Evolutionary conservation across 2,113 vertebrate genomes (phyloP).

Genomic region (Albula goreensis): DNA sequence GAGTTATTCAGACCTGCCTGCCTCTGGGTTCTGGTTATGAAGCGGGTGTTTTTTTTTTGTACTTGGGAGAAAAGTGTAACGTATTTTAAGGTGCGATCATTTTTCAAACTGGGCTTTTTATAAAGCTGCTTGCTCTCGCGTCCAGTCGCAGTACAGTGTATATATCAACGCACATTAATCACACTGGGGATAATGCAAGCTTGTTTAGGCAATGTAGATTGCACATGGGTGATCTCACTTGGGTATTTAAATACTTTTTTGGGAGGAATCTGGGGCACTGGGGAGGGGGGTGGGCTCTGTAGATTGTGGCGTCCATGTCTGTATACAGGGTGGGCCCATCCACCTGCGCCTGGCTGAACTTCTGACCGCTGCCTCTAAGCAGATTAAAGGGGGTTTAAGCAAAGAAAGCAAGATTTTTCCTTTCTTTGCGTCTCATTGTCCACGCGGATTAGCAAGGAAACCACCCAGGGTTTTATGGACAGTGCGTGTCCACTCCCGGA

Average conservation of each 20-base stretch:
- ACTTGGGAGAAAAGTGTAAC: constrained; percentile 41
- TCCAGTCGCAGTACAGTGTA: constrained; percentile 24
- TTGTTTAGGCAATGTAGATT: constrained; percentile 57
- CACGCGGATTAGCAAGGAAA: constrained; percentile 63
- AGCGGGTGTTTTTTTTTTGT: constrained; percentile 33
- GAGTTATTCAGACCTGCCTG: constrained; percentile 46
- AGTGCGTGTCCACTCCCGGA: constrained; percentile 57
- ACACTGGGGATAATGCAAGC: constrained; percentile 53
- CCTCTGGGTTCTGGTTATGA: not conserved
- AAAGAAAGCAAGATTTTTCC: constrained; percentile 65
- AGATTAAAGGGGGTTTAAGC: constrained; percentile 67
- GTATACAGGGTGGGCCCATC: constrained; percentile 55
- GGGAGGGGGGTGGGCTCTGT: not conserved
- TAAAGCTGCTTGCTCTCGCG: constrained; percentile 45
- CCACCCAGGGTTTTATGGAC: constrained; percentile 69
- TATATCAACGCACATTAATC: constrained; percentile 69
- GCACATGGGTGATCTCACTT: constrained; percentile 64
- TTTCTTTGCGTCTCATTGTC: constrained; percentile 65
- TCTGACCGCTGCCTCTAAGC: constrained; percentile 70
- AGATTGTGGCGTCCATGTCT: constrained; percentile 60
- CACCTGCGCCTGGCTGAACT: constrained; percentile 70
- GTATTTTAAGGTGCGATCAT: constrained; percentile 53
- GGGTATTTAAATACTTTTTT: constrained; percentile 64
- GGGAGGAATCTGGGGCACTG: not conserved
- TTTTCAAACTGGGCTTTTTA: constrained; percentile 61